Evolutionary conservation across 2,797 vertebrate species (phyloP), one percentile per base, ranked within the genome.

Genomic region (Gymnoscopelus braueri): DNA sequence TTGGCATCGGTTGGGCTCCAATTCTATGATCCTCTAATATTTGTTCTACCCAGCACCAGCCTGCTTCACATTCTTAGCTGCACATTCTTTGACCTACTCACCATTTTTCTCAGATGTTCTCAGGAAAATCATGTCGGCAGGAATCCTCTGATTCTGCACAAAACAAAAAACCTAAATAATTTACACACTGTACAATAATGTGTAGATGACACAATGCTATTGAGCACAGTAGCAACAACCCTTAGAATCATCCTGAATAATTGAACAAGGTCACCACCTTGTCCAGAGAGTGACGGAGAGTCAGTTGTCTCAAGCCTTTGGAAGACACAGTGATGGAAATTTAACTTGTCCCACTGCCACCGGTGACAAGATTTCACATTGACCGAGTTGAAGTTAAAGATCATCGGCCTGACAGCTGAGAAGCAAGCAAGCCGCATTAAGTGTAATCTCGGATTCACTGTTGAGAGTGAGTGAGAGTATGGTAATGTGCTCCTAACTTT

Each of bases 81-180:
- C n/a, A 57, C 15, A 10, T 15, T 8, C 19, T 69, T 73, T 26
- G n/a, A n/a, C 10, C 55, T 79, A 83, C 92, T 88, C 93, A 99
- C 97, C 97, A 0, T 91, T 96, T 94, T 98, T 99, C 88, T 99
- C 97, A 0, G 98, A 96, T 0, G 98, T 99, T 88, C 97, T 95
- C 79, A 99, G 92, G 87, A 99, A 99, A 47, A 99, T 94, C 98
- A 99, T 97, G 88, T 99, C 98, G 72, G 97, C 98, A 47, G 98
- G 97, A 90, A 99, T 96, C 93, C 98, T 95, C 72, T 99, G 98
- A 90, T 99, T 98, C 98, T 99, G 79, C 65, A 83, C 81, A 4
- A 66, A 50, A 72, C 71, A 8, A 70, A 14, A 75, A 39, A 77
- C 39, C 39, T 79, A 48, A 1, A 64, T 13, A n/a, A 10, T 62